These are phyloP conservation scores for Xylota sylvarum DNA, from an alignment of 2,888 invertebrate species.

Conservation along the genomic window DNA sequence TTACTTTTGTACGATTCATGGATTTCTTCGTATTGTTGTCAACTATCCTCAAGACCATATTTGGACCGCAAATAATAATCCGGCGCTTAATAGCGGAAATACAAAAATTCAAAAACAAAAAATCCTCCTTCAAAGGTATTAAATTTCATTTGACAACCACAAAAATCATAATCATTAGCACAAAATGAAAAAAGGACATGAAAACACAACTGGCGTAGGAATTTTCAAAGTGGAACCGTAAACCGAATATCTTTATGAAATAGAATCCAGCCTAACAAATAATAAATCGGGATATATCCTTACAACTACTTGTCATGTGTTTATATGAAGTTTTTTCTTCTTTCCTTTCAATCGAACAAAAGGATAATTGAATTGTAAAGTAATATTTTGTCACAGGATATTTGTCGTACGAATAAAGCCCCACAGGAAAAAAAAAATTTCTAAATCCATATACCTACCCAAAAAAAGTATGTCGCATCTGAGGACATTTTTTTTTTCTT, in stretches of 20 bases:
- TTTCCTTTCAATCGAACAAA: slow-evolving; percentile 79
- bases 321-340: slow-evolving; percentile 16
- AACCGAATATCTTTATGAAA: slow-evolving; percentile 43
- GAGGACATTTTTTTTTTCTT: slow-evolving; percentile 40
- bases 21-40: too few relatives aligned
- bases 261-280: slow-evolving; percentile 34
- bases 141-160: slow-evolving; percentile 76
- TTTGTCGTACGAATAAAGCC: slow-evolving; percentile 33
- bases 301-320: slow-evolving; percentile 54
- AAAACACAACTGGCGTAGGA: slow-evolving; percentile 48
- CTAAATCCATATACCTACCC: slow-evolving; percentile 28
- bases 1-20: too few relatives aligned
- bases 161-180: slow-evolving; percentile 74
- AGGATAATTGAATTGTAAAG: slow-evolving; percentile 84
- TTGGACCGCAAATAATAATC: slow-evolving; percentile 2
- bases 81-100: slow-evolving; percentile 69
- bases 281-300: slow-evolving; percentile 27
- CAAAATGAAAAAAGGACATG: slow-evolving; percentile 60
- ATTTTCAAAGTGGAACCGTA: slow-evolving; percentile 19
- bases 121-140: slow-evolving; percentile 46
- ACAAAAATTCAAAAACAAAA: slow-evolving; percentile 28
- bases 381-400: slow-evolving; percentile 81
- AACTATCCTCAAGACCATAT: not conserved
- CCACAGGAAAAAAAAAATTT: not conserved
- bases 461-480: slow-evolving; percentile 54